Conservation (phyloP, 2,113 vertebrate genomes). For the Prionailurus viverrinus region DNA sequence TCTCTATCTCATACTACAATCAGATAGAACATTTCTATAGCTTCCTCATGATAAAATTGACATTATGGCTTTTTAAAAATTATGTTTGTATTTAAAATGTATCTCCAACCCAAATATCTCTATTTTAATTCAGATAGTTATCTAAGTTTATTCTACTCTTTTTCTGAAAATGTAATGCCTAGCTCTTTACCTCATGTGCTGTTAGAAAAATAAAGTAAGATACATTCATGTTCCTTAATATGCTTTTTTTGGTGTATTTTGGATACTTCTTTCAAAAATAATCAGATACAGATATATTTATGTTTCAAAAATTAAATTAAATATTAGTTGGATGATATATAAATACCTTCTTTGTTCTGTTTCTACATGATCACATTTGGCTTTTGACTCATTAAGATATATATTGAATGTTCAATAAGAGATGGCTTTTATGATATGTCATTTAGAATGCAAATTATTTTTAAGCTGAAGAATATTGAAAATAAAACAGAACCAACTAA, state of each 20-base stretch:
- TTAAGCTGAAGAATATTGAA: slow-evolving; percentile 73
- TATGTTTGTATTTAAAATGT: slow-evolving; percentile 36
- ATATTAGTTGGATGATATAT: slow-evolving; percentile 37
- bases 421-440: slow-evolving; percentile 65
- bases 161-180: neutral
- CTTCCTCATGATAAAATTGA: neutral
- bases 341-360: slow-evolving; percentile 58
- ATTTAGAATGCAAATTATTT: slow-evolving; percentile 71
- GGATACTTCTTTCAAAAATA: neutral
- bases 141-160: slow-evolving; percentile 9
- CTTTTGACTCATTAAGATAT: slow-evolving; percentile 57
- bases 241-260: slow-evolving; percentile 23
- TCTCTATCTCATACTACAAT: neutral
- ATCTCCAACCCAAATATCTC: neutral
- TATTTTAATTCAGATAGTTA: neutral
- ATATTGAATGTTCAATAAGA: slow-evolving; percentile 52
- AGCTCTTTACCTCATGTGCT: neutral
- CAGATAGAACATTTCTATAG: neutral
- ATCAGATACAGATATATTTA: neutral
- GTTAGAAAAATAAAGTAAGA: slow-evolving; percentile 30
- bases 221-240: neutral
- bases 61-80: slow-evolving; percentile 5
- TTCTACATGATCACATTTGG: slow-evolving; percentile 45
- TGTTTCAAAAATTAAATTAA: slow-evolving; percentile 25
- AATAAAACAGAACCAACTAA: slow-evolving; percentile 78